Percentiles rank a stretch among this genome's conserved stretches.
These are phyloP conservation scores for Numida meleagris DNA, from an alignment of 2,113 vertebrate genomes.

Conservation along the genomic window DNA sequence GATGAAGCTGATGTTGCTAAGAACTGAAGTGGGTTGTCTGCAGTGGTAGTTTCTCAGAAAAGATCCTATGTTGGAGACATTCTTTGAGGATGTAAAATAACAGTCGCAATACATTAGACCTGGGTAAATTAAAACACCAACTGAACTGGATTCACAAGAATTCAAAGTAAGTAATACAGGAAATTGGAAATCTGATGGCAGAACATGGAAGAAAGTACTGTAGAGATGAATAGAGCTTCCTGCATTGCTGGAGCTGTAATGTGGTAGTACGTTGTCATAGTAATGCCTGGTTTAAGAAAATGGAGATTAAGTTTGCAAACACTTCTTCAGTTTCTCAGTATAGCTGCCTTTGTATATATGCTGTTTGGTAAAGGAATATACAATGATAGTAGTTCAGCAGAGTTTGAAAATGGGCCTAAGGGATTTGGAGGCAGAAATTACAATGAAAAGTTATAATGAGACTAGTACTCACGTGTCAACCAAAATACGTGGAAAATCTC, in stretches of 20 bases:
- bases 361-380: background rate
- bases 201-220: background rate
- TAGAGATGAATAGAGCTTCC: background rate
- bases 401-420: constrained; percentile 35
- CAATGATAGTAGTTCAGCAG: background rate
- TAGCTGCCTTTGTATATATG: background rate
- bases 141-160: background rate
- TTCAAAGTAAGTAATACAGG: background rate
- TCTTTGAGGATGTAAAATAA: background rate
- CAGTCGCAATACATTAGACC: background rate
- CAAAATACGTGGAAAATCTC: background rate
- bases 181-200: constrained; percentile 19
- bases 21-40: background rate
- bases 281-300: constrained; percentile 39
- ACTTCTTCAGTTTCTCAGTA: constrained; percentile 8
- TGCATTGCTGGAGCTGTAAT: background rate
- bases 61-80: background rate
- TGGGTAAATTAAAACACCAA: background rate
- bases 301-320: constrained; percentile 43
- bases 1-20: background rate
- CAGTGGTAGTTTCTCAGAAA: background rate
- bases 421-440: constrained; percentile 40
- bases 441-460: constrained; percentile 22
- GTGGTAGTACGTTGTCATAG: constrained; percentile 8
- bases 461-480: background rate